phyloP scores from a whole-genome alignment of 1,140 invertebrate species.

The Dryas iulia region DNA sequence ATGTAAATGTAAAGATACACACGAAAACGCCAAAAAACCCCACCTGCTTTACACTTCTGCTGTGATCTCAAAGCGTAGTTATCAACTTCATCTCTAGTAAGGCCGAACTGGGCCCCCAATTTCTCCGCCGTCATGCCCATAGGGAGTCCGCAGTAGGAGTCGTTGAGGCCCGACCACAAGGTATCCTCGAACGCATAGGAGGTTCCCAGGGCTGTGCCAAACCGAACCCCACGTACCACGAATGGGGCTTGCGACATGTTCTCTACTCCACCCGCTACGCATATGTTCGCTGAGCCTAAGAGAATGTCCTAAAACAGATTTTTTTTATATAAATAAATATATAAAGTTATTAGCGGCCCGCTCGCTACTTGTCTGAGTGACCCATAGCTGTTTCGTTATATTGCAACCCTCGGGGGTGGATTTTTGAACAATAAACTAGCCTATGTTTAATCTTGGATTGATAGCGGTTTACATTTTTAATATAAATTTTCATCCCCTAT shows the following conservation, averaged over 20 bases:
- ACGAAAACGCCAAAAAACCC: neutral
- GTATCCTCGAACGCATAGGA: constrained; percentile 93
- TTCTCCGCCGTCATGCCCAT: constrained; percentile 99
- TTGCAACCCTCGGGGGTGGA: too few species aligned
- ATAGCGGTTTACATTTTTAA: too few species aligned
- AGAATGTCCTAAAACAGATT: constrained; percentile 87
- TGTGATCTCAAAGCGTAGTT: constrained; percentile 93
- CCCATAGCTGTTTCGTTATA: too few species aligned
- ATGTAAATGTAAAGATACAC: too few species aligned
- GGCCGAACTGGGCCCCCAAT: constrained; percentile 93
- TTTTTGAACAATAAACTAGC: too few species aligned
- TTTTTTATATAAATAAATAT: constrained; percentile 1
- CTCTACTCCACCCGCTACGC: constrained; percentile 95
- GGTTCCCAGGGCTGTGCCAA: constrained; percentile 92
- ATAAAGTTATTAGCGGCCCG: too few species aligned
- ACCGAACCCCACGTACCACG: constrained; percentile 92
- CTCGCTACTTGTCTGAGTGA: too few species aligned
- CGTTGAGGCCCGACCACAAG: constrained; percentile 94
- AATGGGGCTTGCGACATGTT: constrained; percentile 98
- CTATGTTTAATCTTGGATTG: too few species aligned
- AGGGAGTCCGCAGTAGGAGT: constrained; percentile 93
- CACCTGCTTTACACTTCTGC: constrained; percentile 89
- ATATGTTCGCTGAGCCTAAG: constrained; percentile 92
- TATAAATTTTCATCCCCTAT: too few species aligned
- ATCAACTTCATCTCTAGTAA: constrained; percentile 94